Evolutionary conservation across 2,888 invertebrate genomes (phyloP).

Genomic region (Gymnoscelis rufifasciata): DNA sequence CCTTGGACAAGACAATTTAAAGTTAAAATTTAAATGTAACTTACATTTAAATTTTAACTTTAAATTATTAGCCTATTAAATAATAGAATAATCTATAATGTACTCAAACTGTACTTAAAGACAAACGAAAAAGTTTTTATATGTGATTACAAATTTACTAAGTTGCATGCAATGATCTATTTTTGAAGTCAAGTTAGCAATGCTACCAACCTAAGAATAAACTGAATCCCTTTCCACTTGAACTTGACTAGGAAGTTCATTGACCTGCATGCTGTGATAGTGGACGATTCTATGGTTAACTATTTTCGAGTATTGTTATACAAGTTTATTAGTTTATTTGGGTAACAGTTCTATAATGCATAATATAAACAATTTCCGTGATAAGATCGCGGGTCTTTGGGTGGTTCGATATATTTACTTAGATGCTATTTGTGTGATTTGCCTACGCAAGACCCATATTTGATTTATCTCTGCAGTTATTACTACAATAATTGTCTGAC

Average conservation of each 20-base stretch:
- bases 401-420: background rate
- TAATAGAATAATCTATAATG: no score
- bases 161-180: background rate
- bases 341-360: background rate
- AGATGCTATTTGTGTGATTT: background rate
- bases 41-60: no score
- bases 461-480: no score
- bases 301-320: slow-evolving; percentile 19
- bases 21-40: no score
- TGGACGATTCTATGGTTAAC: slow-evolving; percentile 30
- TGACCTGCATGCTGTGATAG: slow-evolving; percentile 52
- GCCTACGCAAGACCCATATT: background rate
- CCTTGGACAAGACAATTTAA: no score
- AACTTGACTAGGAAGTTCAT: slow-evolving; percentile 65
- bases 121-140: no score
- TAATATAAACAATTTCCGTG: background rate
- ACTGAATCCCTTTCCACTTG: slow-evolving; percentile 57
- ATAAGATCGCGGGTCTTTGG: background rate
- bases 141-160: no score
- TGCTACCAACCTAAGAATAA: slow-evolving; percentile 58
- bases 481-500: no score
- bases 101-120: no score
- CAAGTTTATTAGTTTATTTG: background rate
- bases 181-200: slow-evolving; percentile 7
- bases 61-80: no score